A percentile compares a stretch with the other conserved stretches of the same genome.
Conservation (phyloP, 2,797 vertebrate genomes). For the Emys orbicularis region DNA sequence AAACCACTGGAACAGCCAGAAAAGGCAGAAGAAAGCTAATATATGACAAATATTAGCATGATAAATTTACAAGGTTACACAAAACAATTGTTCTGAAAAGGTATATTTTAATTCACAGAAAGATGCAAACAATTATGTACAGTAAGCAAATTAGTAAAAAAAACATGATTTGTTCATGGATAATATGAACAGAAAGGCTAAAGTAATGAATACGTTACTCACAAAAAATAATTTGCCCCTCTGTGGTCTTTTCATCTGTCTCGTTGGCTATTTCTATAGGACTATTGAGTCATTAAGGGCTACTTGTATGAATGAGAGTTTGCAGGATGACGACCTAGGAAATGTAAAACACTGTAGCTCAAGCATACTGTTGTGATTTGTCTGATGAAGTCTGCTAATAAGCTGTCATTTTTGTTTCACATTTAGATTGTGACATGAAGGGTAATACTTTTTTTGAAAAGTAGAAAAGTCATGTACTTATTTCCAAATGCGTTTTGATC, state of each 20-base stretch:
- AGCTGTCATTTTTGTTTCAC: background rate
- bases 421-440: background rate
- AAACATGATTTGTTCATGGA: background rate
- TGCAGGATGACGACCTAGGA: background rate
- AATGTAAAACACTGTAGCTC: background rate
- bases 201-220: background rate
- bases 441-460: background rate
- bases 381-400: background rate
- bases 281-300: fast-evolving
- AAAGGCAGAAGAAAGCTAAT: background rate
- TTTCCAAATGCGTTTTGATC: background rate
- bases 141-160: background rate
- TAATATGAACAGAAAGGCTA: background rate
- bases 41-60: background rate
- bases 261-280: background rate
- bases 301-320: background rate
- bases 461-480: background rate
- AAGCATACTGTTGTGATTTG: background rate
- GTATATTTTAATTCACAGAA: background rate
- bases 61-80: background rate
- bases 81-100: background rate
- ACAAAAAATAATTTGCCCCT: background rate
- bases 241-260: background rate
- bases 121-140: background rate
- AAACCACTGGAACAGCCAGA: background rate